Base-by-base conservation (phyloP, 2,113 vertebrate species). In the Corydoras sp. region DNA sequence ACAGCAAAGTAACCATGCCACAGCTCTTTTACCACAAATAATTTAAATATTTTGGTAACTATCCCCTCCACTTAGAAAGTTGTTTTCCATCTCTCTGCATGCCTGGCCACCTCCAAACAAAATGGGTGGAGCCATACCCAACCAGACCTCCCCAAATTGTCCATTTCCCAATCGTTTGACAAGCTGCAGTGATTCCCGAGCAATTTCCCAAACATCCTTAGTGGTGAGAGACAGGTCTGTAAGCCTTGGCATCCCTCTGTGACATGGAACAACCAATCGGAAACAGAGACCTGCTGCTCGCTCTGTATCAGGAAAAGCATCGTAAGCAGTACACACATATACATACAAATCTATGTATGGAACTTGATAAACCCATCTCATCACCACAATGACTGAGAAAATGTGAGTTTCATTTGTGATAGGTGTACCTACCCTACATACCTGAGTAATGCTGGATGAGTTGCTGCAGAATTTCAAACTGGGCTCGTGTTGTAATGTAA, bases 111-210 rank as follows among this genome's bases (percentile, higher is more conserved):
- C 81, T 87, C 82, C 70, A 79, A 85, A 74, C 51, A 8, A 10
- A 31, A 55, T 59, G 79, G 86, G 81, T 84, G 82, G 80, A 82
- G 85, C 88, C 96, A 84, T 98, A 98, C 95, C 96, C 93, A 98
- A 98, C 96, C 96, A 98, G 89, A 98, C 96, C 95, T 98, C 95
- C 94, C 95, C 96, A 91, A 98, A 98, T 91, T 98, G 95, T 91
- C 96, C 95, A 84, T 97, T 95, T 83, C 96, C 96, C 75, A 98
- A 92, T 84, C 94, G 94, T 90, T 96, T 97, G 91, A 97, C 94
- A 86, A 98, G 92, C 89, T 95, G 94, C 83, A 98, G 92, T 65
- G 94, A 98, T 88, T 97, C 94, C 86, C 95, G 92, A 75, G 92
- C 93, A 85, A 98, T 97, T 91, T 98, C 96, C 96, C 96, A 98